Conservation (phyloP, 2,888 invertebrate genomes). For the Lepidocyrtinus sp. region DNA sequence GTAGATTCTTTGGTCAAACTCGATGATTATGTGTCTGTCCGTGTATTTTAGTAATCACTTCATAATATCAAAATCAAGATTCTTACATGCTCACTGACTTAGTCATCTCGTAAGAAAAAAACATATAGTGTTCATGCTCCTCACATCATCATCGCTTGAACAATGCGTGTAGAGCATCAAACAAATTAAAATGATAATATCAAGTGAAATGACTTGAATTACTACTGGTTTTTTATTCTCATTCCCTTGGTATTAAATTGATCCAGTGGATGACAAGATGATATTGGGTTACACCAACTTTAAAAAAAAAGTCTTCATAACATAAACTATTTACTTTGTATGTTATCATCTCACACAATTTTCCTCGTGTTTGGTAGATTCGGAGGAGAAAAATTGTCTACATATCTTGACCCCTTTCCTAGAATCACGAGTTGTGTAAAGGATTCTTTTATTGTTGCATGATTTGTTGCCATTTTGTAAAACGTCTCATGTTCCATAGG, state of each 20-base stretch:
- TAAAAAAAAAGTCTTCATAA: not conserved
- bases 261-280: slow-evolving; percentile 42
- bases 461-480: not conserved
- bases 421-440: not conserved
- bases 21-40: not conserved
- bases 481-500: too few relatives aligned
- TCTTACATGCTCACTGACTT: not conserved
- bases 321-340: slow-evolving; percentile 2
- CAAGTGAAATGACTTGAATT: slow-evolving; percentile 51
- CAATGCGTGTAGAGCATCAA: slow-evolving; percentile 10
- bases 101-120: not conserved
- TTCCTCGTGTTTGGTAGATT: too few relatives aligned
- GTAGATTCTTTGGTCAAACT: not conserved
- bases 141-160: not conserved
- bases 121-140: not conserved
- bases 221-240: slow-evolving; percentile 50
- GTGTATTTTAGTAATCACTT: not conserved
- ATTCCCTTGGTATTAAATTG: slow-evolving; percentile 36
- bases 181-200: slow-evolving; percentile 55
- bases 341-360: too few relatives aligned
- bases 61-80: not conserved
- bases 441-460: slow-evolving; percentile 5
- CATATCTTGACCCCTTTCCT: too few relatives aligned
- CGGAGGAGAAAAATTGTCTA: too few relatives aligned
- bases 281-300: slow-evolving; percentile 40